A percentile compares a stretch with the other conserved stretches of the same genome.
phyloP scores from a whole-genome alignment of 2,797 vertebrate genomes.

The Clarias pachynema region DNA sequence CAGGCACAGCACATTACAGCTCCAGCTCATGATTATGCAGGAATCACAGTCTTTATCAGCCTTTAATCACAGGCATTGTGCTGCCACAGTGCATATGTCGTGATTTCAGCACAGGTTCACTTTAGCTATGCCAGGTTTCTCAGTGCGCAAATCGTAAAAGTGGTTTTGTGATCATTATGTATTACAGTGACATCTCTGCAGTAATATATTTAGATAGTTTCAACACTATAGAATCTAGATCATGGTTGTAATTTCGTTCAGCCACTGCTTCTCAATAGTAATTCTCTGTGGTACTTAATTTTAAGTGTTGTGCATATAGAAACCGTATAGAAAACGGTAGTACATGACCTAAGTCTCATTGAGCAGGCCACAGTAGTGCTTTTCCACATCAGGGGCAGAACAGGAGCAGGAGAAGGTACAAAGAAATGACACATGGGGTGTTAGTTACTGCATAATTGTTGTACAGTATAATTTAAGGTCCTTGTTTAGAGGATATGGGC shows the following conservation, averaged over 20 bases:
- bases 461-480: not conserved
- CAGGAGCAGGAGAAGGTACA: not conserved
- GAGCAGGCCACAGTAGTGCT: not conserved
- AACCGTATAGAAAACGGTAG: not conserved
- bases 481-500: not conserved
- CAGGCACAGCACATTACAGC: slow-evolving; percentile 23
- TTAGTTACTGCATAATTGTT: not conserved
- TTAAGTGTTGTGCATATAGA: not conserved
- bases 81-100: slow-evolving; percentile 3
- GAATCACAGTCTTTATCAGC: slow-evolving; percentile 47
- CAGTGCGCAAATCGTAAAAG: not conserved
- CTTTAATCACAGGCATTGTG: slow-evolving; percentile 44
- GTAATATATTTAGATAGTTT: not conserved
- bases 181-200: not conserved
- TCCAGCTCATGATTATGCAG: not conserved
- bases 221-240: not conserved
- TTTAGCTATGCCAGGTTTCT: not conserved
- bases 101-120: not conserved
- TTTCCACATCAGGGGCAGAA: not conserved
- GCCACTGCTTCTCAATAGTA: not conserved
- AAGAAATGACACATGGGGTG: not conserved
- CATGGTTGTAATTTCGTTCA: not conserved
- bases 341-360: not conserved
- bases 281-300: not conserved
- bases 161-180: not conserved